Percentiles rank a stretch among this genome's conserved stretches.
Evolutionary conservation across 1,140 invertebrate genomes (phyloP).

Genomic region (Zaprionus gabonicus): DNA sequence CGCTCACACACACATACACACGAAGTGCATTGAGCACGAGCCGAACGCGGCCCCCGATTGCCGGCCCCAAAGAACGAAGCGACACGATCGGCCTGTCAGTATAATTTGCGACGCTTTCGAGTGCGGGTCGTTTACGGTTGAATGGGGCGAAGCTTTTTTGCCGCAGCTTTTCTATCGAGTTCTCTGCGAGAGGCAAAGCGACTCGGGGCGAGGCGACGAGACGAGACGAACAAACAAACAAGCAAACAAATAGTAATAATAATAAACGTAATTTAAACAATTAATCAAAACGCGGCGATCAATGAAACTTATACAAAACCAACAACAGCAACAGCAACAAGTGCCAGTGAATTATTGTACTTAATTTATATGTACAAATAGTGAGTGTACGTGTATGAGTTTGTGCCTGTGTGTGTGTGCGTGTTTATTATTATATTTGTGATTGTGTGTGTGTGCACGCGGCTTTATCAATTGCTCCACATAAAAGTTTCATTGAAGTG

Average conservation of each 20-base stretch:
- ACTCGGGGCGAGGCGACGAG: not conserved
- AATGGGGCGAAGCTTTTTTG: conserved; percentile 35
- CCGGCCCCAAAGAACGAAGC: conserved; percentile 18
- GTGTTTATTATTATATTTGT: not conserved
- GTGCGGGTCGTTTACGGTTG: conserved; percentile 60
- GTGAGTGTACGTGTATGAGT: conserved; percentile 42
- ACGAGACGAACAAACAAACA: conserved; percentile 42
- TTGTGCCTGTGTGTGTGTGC: conserved; percentile 13
- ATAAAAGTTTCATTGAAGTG: conserved; percentile 77
- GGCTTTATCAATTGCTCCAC: conserved; percentile 80
- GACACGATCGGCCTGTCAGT: conserved; percentile 36
- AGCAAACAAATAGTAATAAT: conserved; percentile 51
- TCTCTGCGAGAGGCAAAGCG: conserved; percentile 7
- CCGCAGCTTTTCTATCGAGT: conserved; percentile 22
- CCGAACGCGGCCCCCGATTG: conserved; percentile 15
- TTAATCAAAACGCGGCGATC: conserved; percentile 80
- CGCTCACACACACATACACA: conserved; percentile 4
- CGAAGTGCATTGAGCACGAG: conserved; percentile 42
- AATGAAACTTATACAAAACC: conserved; percentile 69
- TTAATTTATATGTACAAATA: conserved; percentile 78
- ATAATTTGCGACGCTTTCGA: conserved; percentile 58
- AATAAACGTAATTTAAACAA: conserved; percentile 82
- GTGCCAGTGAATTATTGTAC: conserved; percentile 81
- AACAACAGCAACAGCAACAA: conserved; percentile 57
- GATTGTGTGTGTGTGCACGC: conserved; percentile 32